These are phyloP conservation scores for Spodoptera picta DNA, from an alignment of 2,888 invertebrate species.

Conservation along the genomic window DNA sequence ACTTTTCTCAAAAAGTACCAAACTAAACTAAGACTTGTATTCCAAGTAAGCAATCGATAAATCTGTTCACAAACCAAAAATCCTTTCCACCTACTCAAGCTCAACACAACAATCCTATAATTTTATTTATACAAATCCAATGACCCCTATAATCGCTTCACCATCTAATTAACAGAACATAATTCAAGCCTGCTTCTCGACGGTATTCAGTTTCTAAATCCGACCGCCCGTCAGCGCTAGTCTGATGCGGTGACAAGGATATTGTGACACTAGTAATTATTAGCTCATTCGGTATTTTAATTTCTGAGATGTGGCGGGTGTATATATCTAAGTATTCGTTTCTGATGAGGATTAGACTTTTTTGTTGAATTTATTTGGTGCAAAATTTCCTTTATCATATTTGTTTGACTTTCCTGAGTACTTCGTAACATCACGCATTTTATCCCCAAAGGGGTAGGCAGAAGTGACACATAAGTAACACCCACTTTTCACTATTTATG, in stretches of 20 bases:
- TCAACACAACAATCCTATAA: conserved; percentile 2
- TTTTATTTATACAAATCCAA: conserved; percentile 29
- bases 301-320: conserved; percentile 56
- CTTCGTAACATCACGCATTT: too few relatives aligned
- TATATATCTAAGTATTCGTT: conserved; percentile 18
- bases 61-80: background rate
- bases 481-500: too few relatives aligned
- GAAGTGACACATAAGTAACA: too few relatives aligned
- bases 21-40: too few relatives aligned
- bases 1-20: too few relatives aligned
- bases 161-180: conserved; percentile 71
- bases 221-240: conserved; percentile 66
- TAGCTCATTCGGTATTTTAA: conserved; percentile 59
- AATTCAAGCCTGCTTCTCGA: conserved; percentile 66
- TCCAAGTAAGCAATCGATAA: too few relatives aligned
- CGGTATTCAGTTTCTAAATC: conserved; percentile 74
- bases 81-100: too few relatives aligned
- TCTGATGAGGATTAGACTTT: conserved; percentile 14
- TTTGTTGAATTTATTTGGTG: too few relatives aligned
- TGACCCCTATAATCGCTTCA: conserved; percentile 46
- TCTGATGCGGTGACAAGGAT: conserved; percentile 76
- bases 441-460: too few relatives aligned
- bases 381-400: too few relatives aligned
- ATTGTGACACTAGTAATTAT: conserved; percentile 86
- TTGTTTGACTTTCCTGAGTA: too few relatives aligned